phyloP scores from a whole-genome alignment of 2,797 vertebrate species.

The Chrosomus eos region DNA sequence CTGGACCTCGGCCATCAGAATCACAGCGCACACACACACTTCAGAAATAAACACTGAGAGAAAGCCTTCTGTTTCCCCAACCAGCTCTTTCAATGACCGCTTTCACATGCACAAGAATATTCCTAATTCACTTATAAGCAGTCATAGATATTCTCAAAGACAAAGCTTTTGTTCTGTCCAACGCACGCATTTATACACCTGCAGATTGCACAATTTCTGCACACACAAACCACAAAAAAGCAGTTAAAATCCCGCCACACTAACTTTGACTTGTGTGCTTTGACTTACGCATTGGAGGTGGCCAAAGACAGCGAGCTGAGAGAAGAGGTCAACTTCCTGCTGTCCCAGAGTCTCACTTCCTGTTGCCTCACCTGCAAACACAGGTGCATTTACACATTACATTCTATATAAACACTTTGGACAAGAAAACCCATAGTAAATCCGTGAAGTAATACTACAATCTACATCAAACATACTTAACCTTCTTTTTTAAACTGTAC shows the following conservation, averaged over 20 bases:
- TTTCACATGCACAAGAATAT: not conserved
- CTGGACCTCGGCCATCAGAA: slow-evolving; percentile 2
- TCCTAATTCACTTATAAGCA: not conserved
- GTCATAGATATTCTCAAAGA: not conserved
- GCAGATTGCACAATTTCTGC: not conserved
- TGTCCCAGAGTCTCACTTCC: slow-evolving; percentile 93
- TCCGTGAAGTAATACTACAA: not conserved
- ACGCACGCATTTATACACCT: slow-evolving; percentile 3
- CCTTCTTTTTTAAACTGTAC: not conserved
- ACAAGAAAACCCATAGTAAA: not conserved
- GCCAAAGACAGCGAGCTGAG: slow-evolving; percentile 79
- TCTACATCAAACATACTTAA: not conserved
- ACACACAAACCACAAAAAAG: slow-evolving; percentile 27
- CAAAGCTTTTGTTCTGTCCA: not conserved
- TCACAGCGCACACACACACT: not conserved
- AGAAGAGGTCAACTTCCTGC: slow-evolving; percentile 78
- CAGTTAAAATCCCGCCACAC: not conserved
- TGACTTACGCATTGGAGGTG: slow-evolving; percentile 86
- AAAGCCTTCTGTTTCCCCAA: not conserved
- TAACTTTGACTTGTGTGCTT: not conserved
- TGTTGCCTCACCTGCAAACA: slow-evolving; percentile 71
- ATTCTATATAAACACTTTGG: not conserved
- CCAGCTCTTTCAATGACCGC: not conserved
- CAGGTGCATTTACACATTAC: not conserved
- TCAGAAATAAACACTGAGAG: slow-evolving; percentile 6